A percentile compares a stretch with the other conserved stretches of the same genome.
Conservation (phyloP, 2,888 invertebrate genomes). For the Rhagonycha fulva region DNA sequence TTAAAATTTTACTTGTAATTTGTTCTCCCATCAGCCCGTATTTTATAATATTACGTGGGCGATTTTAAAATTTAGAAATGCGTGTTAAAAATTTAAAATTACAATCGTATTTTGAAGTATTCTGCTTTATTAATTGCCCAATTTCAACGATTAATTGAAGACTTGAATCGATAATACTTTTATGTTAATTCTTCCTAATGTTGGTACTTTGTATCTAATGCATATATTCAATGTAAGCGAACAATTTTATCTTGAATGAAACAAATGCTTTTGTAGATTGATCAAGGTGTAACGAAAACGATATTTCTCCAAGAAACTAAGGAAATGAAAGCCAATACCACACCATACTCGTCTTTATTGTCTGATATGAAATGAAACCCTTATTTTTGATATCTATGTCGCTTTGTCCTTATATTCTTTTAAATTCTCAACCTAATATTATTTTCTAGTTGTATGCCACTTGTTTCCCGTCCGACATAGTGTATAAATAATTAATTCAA, state of each 20-base stretch:
- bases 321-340: not conserved
- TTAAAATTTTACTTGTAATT: not conserved
- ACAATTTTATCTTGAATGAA: not conserved
- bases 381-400: conserved; percentile 2
- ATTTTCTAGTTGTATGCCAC: not conserved
- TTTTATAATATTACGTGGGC: not conserved
- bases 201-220: not conserved
- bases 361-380: not conserved
- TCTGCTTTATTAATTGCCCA: not conserved
- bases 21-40: not conserved
- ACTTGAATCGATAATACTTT: not conserved
- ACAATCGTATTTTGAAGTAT: not conserved
- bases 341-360: not conserved
- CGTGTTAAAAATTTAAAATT: not conserved
- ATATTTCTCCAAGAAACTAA: not conserved
- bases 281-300: not conserved
- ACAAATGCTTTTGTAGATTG: not conserved
- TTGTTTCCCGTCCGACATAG: not conserved
- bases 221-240: not conserved
- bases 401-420: not conserved
- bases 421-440: not conserved
- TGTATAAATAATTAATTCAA: not conserved
- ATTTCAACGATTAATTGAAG: not conserved
- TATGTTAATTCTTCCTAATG: not conserved
- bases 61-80: not conserved